Evolutionary conservation across 2,797 vertebrate species (phyloP).

Genomic region (Rachycentron canadum): DNA sequence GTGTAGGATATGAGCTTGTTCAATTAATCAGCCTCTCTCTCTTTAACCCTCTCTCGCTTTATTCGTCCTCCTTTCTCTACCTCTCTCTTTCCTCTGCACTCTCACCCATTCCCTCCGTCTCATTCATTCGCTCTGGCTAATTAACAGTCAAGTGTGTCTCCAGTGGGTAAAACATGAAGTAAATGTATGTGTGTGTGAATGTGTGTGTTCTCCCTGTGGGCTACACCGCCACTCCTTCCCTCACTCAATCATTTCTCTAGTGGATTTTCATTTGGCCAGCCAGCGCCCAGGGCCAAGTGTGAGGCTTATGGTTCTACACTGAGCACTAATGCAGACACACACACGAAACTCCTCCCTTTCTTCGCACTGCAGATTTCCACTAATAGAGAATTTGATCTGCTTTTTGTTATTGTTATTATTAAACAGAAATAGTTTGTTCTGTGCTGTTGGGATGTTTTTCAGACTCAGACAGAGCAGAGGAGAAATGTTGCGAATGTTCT

Average conservation of each 20-base stretch:
- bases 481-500: slow-evolving; percentile 7
- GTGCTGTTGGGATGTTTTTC: background rate
- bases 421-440: slow-evolving; percentile 9
- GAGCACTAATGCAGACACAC: slow-evolving; percentile 45
- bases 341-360: slow-evolving; percentile 22
- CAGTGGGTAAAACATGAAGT: slow-evolving; percentile 76
- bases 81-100: slow-evolving; percentile 49
- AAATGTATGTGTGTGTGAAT: slow-evolving; percentile 40
- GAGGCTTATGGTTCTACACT: slow-evolving; percentile 55
- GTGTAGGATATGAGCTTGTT: slow-evolving; percentile 77
- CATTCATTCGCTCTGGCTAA: slow-evolving; percentile 76
- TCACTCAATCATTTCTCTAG: slow-evolving; percentile 79
- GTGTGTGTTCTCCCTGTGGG: slow-evolving; percentile 63
- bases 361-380: slow-evolving; percentile 11
- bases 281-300: slow-evolving; percentile 70
- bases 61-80: slow-evolving; percentile 24
- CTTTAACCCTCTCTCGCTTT: slow-evolving; percentile 48
- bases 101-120: slow-evolving; percentile 64
- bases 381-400: slow-evolving; percentile 23
- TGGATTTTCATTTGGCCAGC: slow-evolving; percentile 82
- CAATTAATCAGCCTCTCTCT: slow-evolving; percentile 82
- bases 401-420: slow-evolving; percentile 47
- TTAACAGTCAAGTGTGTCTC: slow-evolving; percentile 83
- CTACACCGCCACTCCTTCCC: slow-evolving; percentile 66
- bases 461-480: background rate